Conservation (phyloP, 2,888 invertebrate genomes). For the Tenodera sinensis region DNA sequence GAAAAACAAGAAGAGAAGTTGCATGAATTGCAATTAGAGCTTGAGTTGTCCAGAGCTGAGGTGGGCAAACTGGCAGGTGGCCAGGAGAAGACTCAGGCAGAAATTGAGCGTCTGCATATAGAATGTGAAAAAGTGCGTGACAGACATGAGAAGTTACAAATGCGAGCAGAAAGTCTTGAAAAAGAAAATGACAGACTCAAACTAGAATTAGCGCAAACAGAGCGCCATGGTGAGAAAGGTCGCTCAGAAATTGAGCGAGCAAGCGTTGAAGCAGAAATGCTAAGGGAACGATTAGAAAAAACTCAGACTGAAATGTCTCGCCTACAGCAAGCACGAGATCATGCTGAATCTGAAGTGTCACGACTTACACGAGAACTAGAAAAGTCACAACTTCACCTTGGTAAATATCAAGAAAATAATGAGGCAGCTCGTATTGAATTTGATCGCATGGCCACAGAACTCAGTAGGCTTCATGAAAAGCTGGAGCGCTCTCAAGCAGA, state of each 20-base stretch:
- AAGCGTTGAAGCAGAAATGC: constrained; percentile 56
- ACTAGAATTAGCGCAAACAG: constrained; percentile 55
- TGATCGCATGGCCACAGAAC: constrained; percentile 77
- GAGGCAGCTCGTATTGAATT: constrained; percentile 81
- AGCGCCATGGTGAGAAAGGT: constrained; percentile 40
- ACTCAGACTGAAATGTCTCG: constrained; percentile 45
- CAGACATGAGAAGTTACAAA: constrained; percentile 77
- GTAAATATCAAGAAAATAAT: constrained; percentile 78
- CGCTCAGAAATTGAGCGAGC: constrained; percentile 48
- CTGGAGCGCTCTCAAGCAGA: constrained; percentile 61
- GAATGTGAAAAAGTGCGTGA: constrained; percentile 87
- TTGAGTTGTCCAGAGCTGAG: constrained; percentile 76
- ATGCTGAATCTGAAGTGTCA: constrained; percentile 80
- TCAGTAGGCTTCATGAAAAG: constrained; percentile 76
- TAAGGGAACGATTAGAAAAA: constrained; percentile 82
- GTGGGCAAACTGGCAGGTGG: constrained; percentile 67
- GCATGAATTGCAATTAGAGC: constrained; percentile 76
- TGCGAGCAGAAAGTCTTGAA: constrained; percentile 65
- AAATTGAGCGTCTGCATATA: constrained; percentile 79
- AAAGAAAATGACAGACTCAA: constrained; percentile 72
- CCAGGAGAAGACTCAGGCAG: constrained; percentile 76
- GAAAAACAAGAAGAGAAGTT: constrained; percentile 69
- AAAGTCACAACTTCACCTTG: constrained; percentile 78
- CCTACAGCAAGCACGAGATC: constrained; percentile 69
- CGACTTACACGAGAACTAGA: constrained; percentile 80